Evolutionary conservation across 1,140 invertebrate genomes (phyloP), one percentile per base, ranked within the genome.

Genomic region (Aplysia californica): DNA sequence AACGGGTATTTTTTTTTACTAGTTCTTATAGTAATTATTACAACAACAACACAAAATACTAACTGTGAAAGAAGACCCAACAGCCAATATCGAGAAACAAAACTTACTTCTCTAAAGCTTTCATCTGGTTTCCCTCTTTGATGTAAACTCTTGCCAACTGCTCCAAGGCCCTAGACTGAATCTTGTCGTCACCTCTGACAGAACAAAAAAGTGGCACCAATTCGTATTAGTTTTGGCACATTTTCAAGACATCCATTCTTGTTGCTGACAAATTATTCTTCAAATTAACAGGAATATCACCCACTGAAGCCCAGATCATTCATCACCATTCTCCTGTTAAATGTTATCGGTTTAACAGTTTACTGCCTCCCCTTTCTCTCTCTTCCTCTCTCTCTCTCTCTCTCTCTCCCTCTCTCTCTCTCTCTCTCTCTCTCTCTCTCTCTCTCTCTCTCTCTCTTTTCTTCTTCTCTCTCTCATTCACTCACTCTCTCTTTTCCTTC

Each of bases 391-490:
- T 29, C 56, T 59, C 21, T 59, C 56, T 59, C 56, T 59, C 56
- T 59, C 56, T 59, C 31, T 59, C 4, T n/a, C 4, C n/a, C 56
- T 59, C 4, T 59, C 21, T 59, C 56, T 59, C 21, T 59, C 21
- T 59, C 56, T 59, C 56, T n/a, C 56, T n/a, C 4, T 59, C 56
- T 59, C 56, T 59, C 56, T 59, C 56, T 59, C 56, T 59, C 56
- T 59, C 56, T 59, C 56, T 59, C 56, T 59, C 56, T 59, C n/a
- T 59, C 56, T 29, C 5, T 29, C 56, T 23, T n/a, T 29, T 59
- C 5, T n/a, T 23, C 56, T 29, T 59, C 56, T 29, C 21, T 29
- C 56, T 59, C n/a, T 29, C 31, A n/a, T 29, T 23, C n/a, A 26
- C n/a, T 23, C 3, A 5, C 56, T 23, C 21, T 5, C 31, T 4